Evolutionary conservation across 2,888 invertebrate genomes (phyloP), one percentile per base, ranked within the genome.

Genomic region (Pseudoips prasinana): DNA sequence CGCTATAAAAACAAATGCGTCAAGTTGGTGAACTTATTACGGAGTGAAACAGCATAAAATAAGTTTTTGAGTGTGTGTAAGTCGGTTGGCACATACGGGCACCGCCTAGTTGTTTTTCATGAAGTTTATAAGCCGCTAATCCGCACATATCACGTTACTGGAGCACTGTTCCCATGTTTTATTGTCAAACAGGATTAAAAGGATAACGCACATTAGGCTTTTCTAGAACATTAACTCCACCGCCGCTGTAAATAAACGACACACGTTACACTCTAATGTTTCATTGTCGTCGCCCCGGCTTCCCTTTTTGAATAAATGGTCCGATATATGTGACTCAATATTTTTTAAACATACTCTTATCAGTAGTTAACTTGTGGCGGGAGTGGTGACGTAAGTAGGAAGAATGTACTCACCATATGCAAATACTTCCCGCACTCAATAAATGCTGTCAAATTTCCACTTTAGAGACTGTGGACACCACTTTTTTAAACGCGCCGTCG

Each of bases 121-220:
- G 48, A 68, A 64, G 56, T 67, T 64, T 53, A 54, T 57, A 66
- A 65, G 62, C 58, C 58, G 48, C 47, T 72, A 73, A 76, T 73
- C 72, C 63, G 39, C 42, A 54, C 62, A 61, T 64, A 68, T 68
- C 60, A 59, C 62, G 55, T 58, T 39, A 45, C 58, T 52, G 30
- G 47, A 57, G 60, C 57, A 46, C 57, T 49, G 58, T 53, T 63
- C 43, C 59, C 64, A 60, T 69, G 73, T 76, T 76, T 14, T 74
- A 79, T 76, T 76, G 65, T 72, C 70, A 64, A 67, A 71, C 59
- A 61, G 72, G 76, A 76, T 78, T 75, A 73, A 70, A 68, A 70
- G 72, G 71, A 71, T 73, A 68, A 67, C 63, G 54, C 64, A 65
- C 65, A 75, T 76, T 69, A 73, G 65, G 71, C 70, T 68, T 68